A percentile compares a stretch with the other conserved stretches of the same genome.
Conservation (phyloP, 2,113 vertebrate species). For the Albula glossodonta region DNA sequence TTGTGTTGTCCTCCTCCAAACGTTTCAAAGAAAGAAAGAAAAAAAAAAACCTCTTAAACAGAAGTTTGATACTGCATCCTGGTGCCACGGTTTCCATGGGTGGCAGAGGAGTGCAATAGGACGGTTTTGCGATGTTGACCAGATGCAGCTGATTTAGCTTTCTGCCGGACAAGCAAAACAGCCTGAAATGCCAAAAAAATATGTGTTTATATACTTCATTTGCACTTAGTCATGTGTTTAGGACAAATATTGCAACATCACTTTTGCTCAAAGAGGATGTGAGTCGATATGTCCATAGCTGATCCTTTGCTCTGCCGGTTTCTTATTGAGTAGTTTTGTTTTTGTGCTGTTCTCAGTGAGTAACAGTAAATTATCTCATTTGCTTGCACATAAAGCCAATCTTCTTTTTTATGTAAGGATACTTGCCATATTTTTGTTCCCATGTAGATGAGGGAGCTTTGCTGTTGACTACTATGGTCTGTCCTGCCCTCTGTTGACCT, state of each 20-base stretch:
- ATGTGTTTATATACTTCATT: neutral
- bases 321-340: neutral
- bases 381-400: too few relatives aligned
- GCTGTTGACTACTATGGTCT: neutral
- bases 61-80: too few relatives aligned
- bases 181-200: neutral
- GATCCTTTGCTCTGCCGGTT: conserved; percentile 33
- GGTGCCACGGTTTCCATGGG: conserved; percentile 18
- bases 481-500: neutral
- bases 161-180: neutral
- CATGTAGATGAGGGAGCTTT: neutral
- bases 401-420: too few relatives aligned
- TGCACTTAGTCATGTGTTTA: neutral
- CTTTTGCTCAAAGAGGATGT: neutral
- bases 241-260: neutral
- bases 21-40: neutral
- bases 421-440: too few relatives aligned
- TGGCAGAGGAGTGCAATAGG: neutral
- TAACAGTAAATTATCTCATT: too few relatives aligned
- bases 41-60: too few relatives aligned
- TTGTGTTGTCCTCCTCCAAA: neutral
- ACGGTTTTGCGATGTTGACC: conserved; percentile 10
- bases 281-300: neutral
- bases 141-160: conserved; percentile 8
- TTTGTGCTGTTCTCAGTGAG: neutral